Evolutionary conservation across 2,797 vertebrate species (phyloP), one percentile per base, ranked within the genome.

Genomic region (Meriones psammophilus): DNA sequence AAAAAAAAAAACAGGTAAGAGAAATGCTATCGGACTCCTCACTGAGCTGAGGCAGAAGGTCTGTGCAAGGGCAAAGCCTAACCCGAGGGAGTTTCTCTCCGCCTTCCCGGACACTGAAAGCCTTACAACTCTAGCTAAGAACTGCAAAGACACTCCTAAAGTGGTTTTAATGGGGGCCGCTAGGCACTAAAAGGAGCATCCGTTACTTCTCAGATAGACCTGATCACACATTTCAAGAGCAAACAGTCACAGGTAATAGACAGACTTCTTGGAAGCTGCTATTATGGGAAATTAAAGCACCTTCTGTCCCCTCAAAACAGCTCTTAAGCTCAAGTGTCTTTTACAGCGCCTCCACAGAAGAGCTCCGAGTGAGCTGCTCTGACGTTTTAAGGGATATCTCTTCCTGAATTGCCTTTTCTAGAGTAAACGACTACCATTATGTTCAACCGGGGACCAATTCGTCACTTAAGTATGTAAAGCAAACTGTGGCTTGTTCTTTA

Each of bases 371-470:
- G 14, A 78, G 76, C 33, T 56, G 39, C 68, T 62, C 4, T 62
- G 60, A 74, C 0, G 5, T 92, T 93, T 87, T 69, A 94, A 76
- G 93, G 77, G 92, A 22, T 93, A 81, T 73, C 78, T 91, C 94
- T 83, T 96, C 95, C 85, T 88, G 83, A 96, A 95, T 94, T 96
- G 93, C 92, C 93, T 94, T 96, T 91, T 80, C 92, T 85, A 87
- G 95, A 95, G 96, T 84, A 96, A 96, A 97, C 54, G 74, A 66
- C 92, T 94, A 93, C 83, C 94, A 94, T 97, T 94, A 95, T 73
- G 74, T 92, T 95, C 90, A 92, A 42, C 71, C 83, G 50, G 95
- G 88, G 96, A 91, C 83, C 90, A 68, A 28, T 91, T 89, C 87
- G 94, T 96, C 92, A 56, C 94, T 69, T 73, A 86, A 62, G 77